Evolutionary conservation across 2,113 vertebrate genomes (phyloP), one percentile per base, ranked within the genome.

Genomic region (Pachyramphus minor): DNA sequence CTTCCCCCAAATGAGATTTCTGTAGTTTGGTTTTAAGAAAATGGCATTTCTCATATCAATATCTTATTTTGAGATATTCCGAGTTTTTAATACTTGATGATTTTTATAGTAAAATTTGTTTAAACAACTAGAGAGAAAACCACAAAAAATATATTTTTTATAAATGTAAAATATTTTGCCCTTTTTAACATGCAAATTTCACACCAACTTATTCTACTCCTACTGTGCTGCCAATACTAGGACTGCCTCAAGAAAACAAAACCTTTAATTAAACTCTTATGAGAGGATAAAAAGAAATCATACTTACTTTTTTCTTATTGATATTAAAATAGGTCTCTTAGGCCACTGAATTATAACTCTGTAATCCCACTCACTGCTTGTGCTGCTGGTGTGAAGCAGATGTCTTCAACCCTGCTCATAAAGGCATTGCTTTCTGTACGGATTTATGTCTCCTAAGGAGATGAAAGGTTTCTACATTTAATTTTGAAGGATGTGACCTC

Each of bases 241-340:
- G 53, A 69, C n/a, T 79, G 47, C 49, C 42, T 88, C 35, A 59
- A 84, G n/a, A 76, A 89, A 90, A 80, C 49, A 89, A 81, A 87
- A 67, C 44, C 53, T 92, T 90, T 93, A 95, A 89, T 67, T 84
- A 88, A 87, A 85, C 53, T 19, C 41, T 72, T 86, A 52, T 4
- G 58, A 86, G n/a, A 88, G 28, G 50, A 93, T 88, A 83, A 86
- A 78, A 93, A 85, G 6, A 83, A 90, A 91, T 83, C 60, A 93
- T 35, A 85, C 62, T 58, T 55, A 66, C 41, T 58, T 74, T 86
- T 73, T 81, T 33, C 72, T 86, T 93, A 69, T 41, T 22, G 20
- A 55, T 67, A 88, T 41, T 86, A 77, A 69, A 91, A 77, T 53
- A 66, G 47, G 64, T 77, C 59, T 93, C 64, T 83, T 27, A 71